A percentile compares a stretch with the other conserved stretches of the same genome.
Evolutionary conservation across 2,113 vertebrate species (phyloP).

Genomic region (Eublepharis macularius): DNA sequence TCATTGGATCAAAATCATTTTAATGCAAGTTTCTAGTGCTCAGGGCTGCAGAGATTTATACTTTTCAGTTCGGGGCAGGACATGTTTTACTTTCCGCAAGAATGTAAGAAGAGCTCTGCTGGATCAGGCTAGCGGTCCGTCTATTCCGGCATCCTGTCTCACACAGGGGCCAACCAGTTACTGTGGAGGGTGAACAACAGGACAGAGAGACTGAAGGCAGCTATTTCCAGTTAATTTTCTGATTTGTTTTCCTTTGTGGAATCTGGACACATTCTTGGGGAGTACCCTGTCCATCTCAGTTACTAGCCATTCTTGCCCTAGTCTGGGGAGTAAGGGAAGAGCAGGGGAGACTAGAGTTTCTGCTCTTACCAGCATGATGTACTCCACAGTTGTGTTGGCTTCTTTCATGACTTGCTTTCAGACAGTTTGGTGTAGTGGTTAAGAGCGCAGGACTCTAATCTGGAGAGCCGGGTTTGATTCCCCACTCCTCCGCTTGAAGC

Average conservation of each 20-base stretch:
- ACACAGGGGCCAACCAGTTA: too few relatives aligned
- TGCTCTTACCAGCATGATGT: background rate
- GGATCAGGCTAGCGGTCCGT: too few relatives aligned
- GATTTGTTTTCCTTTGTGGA: background rate
- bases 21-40: background rate
- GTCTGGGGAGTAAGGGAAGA: background rate
- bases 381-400: background rate
- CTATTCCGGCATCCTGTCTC: too few relatives aligned
- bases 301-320: background rate
- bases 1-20: background rate
- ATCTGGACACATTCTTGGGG: background rate
- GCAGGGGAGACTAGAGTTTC: background rate
- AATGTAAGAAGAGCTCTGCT: too few relatives aligned
- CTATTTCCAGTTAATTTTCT: background rate
- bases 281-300: background rate
- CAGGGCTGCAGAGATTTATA: background rate
- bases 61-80: background rate
- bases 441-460: too few relatives aligned
- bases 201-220: too few relatives aligned
- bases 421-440: too few relatives aligned
- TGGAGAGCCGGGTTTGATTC: too few relatives aligned
- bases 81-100: background rate
- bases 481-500: too few relatives aligned
- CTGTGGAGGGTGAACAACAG: too few relatives aligned
- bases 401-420: too few relatives aligned